A percentile compares a stretch with the other conserved stretches of the same genome.
These are phyloP conservation scores for Myotis vivesi DNA, from an alignment of 2,797 vertebrate species.

Conservation along the genomic window DNA sequence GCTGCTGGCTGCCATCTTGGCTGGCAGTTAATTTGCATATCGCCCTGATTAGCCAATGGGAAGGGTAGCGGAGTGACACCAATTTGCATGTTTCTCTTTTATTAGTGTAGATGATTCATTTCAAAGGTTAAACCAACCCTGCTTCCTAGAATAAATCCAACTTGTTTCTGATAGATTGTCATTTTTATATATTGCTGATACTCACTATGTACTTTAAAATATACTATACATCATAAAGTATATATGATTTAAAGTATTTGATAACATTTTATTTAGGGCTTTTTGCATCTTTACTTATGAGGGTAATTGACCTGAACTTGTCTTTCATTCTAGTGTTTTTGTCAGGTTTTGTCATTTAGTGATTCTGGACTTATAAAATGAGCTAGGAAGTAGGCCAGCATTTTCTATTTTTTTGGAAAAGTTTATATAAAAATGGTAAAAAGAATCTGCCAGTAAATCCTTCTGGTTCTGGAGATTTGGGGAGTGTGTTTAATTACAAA, in stretches of 20 bases:
- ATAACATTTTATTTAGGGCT: neutral
- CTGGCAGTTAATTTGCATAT: too few species aligned
- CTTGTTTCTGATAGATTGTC: neutral
- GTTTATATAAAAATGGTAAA: neutral
- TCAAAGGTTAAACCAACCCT: neutral
- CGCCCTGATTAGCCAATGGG: too few species aligned
- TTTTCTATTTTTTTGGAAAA: neutral
- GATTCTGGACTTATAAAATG: neutral
- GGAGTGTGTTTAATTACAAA: slow-evolving; percentile 36
- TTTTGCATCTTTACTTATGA: neutral
- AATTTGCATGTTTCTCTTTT: too few species aligned
- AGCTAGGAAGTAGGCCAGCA: neutral
- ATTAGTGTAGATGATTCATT: neutral
- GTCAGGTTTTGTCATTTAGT: neutral
- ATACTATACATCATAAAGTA: neutral
- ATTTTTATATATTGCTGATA: neutral
- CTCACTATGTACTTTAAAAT: neutral
- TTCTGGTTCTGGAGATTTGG: neutral
- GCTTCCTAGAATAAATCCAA: neutral
- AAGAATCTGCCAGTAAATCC: slow-evolving; percentile 10
- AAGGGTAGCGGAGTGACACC: too few species aligned
- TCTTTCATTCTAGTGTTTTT: neutral
- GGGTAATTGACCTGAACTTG: neutral
- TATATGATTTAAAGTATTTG: neutral
- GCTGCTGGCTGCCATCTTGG: too few species aligned